Evolutionary conservation across 2,113 vertebrate species (phyloP).

Genomic region (Syngnathus typhle): DNA sequence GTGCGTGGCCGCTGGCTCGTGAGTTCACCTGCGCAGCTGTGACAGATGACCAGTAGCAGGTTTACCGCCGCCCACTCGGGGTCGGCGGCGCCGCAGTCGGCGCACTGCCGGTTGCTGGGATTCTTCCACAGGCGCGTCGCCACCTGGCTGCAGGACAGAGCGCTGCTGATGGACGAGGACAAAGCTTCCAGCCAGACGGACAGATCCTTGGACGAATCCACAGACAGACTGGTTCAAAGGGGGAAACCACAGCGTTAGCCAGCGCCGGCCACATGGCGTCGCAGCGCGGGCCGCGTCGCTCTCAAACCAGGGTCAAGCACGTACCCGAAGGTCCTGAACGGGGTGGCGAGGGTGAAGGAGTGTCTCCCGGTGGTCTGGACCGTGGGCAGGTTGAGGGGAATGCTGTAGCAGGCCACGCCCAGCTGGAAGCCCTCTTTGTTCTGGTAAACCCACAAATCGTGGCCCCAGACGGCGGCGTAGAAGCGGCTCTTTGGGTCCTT

Average conservation of each 20-base stretch:
- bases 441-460: slow-evolving; percentile 69
- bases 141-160: slow-evolving; percentile 71
- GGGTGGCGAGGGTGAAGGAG: slow-evolving; percentile 65
- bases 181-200: slow-evolving; percentile 57
- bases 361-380: slow-evolving; percentile 62
- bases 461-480: slow-evolving; percentile 61
- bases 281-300: too few species aligned
- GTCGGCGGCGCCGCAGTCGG: slow-evolving; percentile 60
- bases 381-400: slow-evolving; percentile 64
- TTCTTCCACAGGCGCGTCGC: slow-evolving; percentile 63
- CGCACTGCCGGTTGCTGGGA: slow-evolving; percentile 69
- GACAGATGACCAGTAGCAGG: slow-evolving; percentile 71
- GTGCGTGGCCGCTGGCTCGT: too few species aligned
- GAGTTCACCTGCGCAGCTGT: slow-evolving; percentile 67
- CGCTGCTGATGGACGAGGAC: slow-evolving; percentile 51
- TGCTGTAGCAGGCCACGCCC: slow-evolving; percentile 61
- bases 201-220: slow-evolving; percentile 64
- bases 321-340: slow-evolving; percentile 71
- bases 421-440: slow-evolving; percentile 68
- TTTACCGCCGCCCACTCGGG: slow-evolving; percentile 77
- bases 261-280: too few species aligned
- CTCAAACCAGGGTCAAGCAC: neutral
- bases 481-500: slow-evolving; percentile 57
- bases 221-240: slow-evolving; percentile 37
- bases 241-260: neutral